Evolutionary conservation across 2,888 invertebrate species (phyloP).

Genomic region (Tiliacea aurago): DNA sequence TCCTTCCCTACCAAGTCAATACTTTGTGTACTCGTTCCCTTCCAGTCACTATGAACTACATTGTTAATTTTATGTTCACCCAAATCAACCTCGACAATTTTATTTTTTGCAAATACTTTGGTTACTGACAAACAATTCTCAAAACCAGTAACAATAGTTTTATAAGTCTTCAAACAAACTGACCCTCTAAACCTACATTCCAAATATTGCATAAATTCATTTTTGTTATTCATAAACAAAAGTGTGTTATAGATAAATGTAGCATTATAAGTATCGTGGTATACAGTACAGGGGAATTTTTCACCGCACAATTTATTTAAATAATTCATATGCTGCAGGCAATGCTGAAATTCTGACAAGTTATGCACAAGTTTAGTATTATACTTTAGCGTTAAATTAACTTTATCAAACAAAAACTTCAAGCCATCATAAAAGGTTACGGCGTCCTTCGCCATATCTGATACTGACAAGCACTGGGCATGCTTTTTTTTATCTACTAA

Average conservation of each 20-base stretch:
- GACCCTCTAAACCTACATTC: slow-evolving; percentile 30
- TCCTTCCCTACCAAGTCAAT: not conserved
- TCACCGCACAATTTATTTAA: slow-evolving; percentile 70
- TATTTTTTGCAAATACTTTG: not conserved
- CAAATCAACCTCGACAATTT: not conserved
- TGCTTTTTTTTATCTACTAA: slow-evolving; percentile 4
- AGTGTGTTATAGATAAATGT: slow-evolving; percentile 70
- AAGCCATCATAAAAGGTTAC: slow-evolving; percentile 39
- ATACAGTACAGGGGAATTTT: slow-evolving; percentile 59
- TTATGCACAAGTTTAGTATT: slow-evolving; percentile 61
- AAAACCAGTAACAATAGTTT: slow-evolving; percentile 47
- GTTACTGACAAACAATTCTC: slow-evolving; percentile 42
- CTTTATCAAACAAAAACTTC: slow-evolving; percentile 46
- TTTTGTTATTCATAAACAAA: slow-evolving; percentile 44
- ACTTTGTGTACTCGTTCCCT: not conserved
- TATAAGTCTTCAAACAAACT: slow-evolving; percentile 29
- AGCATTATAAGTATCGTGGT: slow-evolving; percentile 65
- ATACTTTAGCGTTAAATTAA: slow-evolving; percentile 17
- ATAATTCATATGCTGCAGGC: slow-evolving; percentile 73
- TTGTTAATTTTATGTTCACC: not conserved
- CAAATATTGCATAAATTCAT: slow-evolving; percentile 47
- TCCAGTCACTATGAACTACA: no score
- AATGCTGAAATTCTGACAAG: slow-evolving; percentile 73
- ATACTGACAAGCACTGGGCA: not conserved
- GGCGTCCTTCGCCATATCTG: not conserved